Percentiles rank a stretch among this genome's conserved stretches.
These are phyloP conservation scores for Cephus pulcher DNA, from an alignment of 2,888 invertebrate genomes.

Conservation along the genomic window DNA sequence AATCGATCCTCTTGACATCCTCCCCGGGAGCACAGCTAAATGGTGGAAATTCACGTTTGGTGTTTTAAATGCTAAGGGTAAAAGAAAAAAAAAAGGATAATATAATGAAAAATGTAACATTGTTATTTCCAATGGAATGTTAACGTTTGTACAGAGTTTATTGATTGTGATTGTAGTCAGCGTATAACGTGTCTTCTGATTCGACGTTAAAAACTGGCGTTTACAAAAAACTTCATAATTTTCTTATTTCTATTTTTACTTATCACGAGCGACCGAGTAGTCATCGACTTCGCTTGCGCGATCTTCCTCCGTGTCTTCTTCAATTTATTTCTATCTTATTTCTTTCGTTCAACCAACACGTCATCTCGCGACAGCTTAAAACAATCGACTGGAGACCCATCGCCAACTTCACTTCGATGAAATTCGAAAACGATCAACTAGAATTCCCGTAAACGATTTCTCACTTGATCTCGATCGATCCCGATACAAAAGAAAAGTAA, in stretches of 20 bases:
- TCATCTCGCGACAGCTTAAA: background rate
- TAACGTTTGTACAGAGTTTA: slow-evolving; percentile 62
- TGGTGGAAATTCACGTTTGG: background rate
- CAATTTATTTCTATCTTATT: background rate
- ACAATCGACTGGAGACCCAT: background rate
- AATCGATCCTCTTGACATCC: background rate
- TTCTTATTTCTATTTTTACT: background rate
- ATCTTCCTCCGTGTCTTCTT: background rate
- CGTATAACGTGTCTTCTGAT: slow-evolving; percentile 35
- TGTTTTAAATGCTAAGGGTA: background rate
- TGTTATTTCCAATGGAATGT: slow-evolving; percentile 55
- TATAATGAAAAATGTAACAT: slow-evolving; percentile 38
- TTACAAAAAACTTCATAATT: background rate
- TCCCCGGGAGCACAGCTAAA: background rate
- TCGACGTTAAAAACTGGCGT: slow-evolving; percentile 21
- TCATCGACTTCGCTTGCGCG: background rate
- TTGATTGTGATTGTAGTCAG: slow-evolving; percentile 37
- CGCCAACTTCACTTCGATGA: background rate
- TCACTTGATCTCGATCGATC: background rate
- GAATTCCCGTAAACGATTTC: background rate
- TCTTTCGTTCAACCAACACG: background rate
- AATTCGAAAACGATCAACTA: background rate
- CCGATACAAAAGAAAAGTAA: background rate
- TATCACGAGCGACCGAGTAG: background rate
- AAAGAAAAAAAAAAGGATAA: background rate